phyloP scores from a whole-genome alignment of 1,140 invertebrate species.

The Brachionus asplanchnoidis region DNA sequence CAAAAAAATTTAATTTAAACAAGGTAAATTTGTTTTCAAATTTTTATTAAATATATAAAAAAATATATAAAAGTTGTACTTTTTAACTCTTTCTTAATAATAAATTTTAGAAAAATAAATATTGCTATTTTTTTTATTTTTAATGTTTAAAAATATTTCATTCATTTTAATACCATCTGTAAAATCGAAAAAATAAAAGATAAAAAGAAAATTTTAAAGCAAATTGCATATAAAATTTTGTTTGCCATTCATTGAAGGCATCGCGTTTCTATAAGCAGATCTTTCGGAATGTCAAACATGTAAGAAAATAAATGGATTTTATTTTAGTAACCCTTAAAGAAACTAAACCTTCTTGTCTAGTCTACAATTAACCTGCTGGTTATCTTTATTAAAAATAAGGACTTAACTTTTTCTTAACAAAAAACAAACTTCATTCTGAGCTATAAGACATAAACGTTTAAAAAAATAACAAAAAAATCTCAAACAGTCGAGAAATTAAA shows the following conservation, averaged over 20 bases:
- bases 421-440: neutral
- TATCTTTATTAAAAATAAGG: neutral
- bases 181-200: neutral
- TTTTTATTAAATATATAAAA: neutral
- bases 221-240: neutral
- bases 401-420: neutral
- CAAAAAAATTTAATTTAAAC: neutral
- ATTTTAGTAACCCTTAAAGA: neutral
- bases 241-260: neutral
- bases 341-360: neutral
- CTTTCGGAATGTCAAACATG: neutral
- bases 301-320: neutral
- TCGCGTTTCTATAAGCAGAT: neutral
- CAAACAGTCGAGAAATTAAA: neutral
- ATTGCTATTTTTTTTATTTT: neutral
- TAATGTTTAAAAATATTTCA: neutral
- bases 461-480: neutral
- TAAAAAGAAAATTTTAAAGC: neutral
- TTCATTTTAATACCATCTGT: neutral
- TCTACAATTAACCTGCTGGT: neutral
- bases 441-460: neutral
- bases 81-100: neutral
- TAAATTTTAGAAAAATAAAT: constrained; percentile 6
- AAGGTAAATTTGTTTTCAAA: neutral
- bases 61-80: neutral